Base-by-base conservation (phyloP, 2,797 vertebrate genomes). In the Arvicola amphibius region DNA sequence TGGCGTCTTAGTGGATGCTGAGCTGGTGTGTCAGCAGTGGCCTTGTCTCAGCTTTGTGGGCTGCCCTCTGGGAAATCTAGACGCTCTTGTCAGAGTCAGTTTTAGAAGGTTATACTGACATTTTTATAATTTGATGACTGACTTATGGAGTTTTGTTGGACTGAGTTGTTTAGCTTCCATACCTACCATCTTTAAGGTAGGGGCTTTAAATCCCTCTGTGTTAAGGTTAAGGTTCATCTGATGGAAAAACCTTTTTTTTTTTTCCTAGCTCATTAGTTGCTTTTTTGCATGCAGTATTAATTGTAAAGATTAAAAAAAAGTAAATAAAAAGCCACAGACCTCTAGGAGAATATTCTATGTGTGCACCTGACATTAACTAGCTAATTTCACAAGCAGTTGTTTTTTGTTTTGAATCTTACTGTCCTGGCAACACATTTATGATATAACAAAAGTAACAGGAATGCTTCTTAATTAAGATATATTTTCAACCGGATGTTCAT, bases 331-430 rank as follows among this genome's bases (percentile, higher is more conserved):
- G 17, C 14, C 80, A n/a, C 37, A 89, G 67, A 51, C 27, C 43
- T 71, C 34, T 37, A 71, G 27, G 37, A 89, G 59, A 43, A 63
- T 48, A 69, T 85, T 79, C n/a, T 37, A 0, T 34, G 34, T 43
- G 16, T 77, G 4, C 37, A 69, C n/a, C 63, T 80, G 19, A 77
- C 59, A 76, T 23, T 65, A 71, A 46, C 51, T 37, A 23, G 63
- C 34, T 84, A 13, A 77, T 81, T 4, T 25, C 43, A 94, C 48
- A 76, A 90, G 59, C 37, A 5, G 37, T 43, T 59, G 51, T 34
- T n/a, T 56, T 86, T 25, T 19, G 56, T 32, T 48, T 97, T 90
- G 73, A 89, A 92, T 90, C 80, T 76, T 89, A 59, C 61, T 89
- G 8, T 48, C 78, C 59, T 83, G 4, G 74, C 92, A 91, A 46